These are phyloP conservation scores for pig (Sus scrofa) DNA, from an alignment of 2,113 vertebrate genomes.

Conservation along the genomic window DNA sequence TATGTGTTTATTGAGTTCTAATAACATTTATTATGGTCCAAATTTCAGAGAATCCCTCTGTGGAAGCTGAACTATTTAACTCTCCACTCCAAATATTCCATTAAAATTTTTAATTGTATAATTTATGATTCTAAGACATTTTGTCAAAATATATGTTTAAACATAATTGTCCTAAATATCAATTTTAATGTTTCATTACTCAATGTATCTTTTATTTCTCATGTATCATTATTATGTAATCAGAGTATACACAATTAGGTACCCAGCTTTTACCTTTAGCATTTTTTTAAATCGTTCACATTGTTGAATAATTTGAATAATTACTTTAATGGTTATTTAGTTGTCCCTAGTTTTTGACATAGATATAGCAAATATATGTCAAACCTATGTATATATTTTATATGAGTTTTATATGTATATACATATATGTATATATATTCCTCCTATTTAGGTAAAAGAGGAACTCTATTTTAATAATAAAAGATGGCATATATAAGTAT, in stretches of 20 bases:
- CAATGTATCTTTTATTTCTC: background rate
- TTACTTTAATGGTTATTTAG: background rate
- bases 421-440: background rate
- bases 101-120: background rate
- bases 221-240: background rate
- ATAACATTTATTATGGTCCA: background rate
- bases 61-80: background rate
- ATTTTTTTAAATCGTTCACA: background rate
- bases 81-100: background rate
- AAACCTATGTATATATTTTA: no score
- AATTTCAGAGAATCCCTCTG: background rate
- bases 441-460: background rate
- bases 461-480: background rate
- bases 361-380: background rate
- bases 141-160: background rate
- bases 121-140: background rate
- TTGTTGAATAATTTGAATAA: background rate
- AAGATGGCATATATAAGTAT: background rate
- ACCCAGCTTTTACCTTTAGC: background rate
- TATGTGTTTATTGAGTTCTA: background rate
- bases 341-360: background rate
- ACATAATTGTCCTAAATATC: background rate
- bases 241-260: background rate
- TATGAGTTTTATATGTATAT: no score
- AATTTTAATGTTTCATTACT: background rate